These are phyloP conservation scores for Slavum lentiscoides DNA, from an alignment of 2,888 invertebrate species.

Conservation along the genomic window DNA sequence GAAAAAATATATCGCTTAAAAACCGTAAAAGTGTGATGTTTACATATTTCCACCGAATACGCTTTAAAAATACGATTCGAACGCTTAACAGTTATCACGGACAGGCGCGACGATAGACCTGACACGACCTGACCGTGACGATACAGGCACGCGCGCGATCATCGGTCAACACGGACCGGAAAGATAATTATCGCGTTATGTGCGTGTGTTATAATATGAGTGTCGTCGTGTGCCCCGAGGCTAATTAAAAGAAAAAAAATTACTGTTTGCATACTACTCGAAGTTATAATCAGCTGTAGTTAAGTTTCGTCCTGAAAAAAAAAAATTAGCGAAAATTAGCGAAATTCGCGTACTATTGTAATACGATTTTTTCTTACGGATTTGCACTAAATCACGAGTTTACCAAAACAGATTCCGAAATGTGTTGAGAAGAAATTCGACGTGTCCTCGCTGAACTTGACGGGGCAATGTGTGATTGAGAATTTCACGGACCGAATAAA, in stretches of 20 bases:
- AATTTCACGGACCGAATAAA: too few relatives aligned
- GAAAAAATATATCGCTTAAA: background rate
- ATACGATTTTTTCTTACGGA: too few relatives aligned
- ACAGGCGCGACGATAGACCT: background rate
- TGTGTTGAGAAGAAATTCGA: too few relatives aligned
- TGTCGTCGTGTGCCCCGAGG: constrained; percentile 23
- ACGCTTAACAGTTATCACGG: too few relatives aligned
- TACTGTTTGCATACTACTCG: background rate
- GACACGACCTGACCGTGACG: constrained; percentile 29
- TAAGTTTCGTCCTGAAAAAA: too few relatives aligned
- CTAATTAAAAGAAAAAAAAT: constrained; percentile 26
- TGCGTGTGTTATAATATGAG: background rate
- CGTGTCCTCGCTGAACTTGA: too few relatives aligned
- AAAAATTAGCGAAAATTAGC: too few relatives aligned
- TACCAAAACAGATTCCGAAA: too few relatives aligned
- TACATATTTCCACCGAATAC: background rate
- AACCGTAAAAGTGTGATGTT: background rate
- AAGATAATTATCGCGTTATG: constrained; percentile 18
- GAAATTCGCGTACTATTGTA: too few relatives aligned
- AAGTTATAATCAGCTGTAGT: too few relatives aligned
- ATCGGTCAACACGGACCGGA: background rate
- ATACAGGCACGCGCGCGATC: constrained; percentile 4
- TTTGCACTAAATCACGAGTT: too few relatives aligned
- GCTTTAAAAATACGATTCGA: background rate
- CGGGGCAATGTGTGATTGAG: too few relatives aligned